Conservation (phyloP, 2,113 vertebrate genomes). For the Hystrix cristata region DNA sequence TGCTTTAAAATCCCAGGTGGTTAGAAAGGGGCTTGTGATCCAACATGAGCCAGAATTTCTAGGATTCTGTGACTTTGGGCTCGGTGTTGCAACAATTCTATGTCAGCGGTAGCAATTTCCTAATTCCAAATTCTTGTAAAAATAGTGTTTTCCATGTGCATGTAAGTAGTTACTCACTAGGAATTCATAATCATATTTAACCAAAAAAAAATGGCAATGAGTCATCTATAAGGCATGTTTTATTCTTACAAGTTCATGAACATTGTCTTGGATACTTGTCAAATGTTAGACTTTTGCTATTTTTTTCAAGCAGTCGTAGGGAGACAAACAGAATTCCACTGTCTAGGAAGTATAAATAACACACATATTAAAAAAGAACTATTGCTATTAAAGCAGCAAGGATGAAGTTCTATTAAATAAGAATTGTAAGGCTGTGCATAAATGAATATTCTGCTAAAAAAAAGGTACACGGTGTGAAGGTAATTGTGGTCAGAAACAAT, state of each 20-base stretch:
- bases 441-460: not conserved
- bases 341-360: not conserved
- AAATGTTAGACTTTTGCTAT: not conserved
- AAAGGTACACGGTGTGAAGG: not conserved
- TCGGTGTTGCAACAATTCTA: constrained; percentile 37
- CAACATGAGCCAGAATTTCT: constrained; percentile 68
- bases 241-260: not conserved
- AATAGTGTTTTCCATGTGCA: constrained; percentile 28
- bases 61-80: constrained; percentile 69
- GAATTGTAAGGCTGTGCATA: not conserved
- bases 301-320: not conserved
- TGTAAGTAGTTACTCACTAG: constrained; percentile 16
- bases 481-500: not conserved
- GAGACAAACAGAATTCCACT: not conserved
- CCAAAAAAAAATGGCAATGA: constrained; percentile 17
- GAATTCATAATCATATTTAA: not conserved
- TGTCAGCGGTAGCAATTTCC: not conserved
- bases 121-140: constrained; percentile 44
- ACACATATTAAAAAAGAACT: not conserved
- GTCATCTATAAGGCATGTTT: not conserved
- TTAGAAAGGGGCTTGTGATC: not conserved
- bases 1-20: not conserved
- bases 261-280: not conserved
- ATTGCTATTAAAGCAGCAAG: not conserved
- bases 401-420: not conserved